Conservation (phyloP, 2,113 vertebrate species). For the Prinia subflava region DNA sequence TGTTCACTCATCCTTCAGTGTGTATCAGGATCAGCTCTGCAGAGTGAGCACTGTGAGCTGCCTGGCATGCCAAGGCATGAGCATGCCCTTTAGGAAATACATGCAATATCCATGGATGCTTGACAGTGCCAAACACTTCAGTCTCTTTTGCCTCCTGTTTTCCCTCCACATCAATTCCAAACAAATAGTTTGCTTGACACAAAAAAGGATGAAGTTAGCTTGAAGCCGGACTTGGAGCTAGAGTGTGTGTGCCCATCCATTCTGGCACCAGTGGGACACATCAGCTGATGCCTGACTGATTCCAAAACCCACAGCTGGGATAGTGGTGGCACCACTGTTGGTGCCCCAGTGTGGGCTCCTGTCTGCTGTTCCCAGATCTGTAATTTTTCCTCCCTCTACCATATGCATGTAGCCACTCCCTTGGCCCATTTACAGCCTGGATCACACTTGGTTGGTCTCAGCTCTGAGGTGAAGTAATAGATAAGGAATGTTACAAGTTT, state of each 20-base stretch:
- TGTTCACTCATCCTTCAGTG: background rate
- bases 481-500: background rate
- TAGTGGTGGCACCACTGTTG: rapidly evolving
- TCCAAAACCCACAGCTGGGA: background rate
- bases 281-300: background rate
- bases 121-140: background rate
- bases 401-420: background rate
- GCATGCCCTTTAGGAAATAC: background rate
- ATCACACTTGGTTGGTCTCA: background rate
- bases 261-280: background rate
- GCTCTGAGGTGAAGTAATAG: background rate
- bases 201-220: background rate
- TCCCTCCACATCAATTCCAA: background rate
- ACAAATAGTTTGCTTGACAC: background rate
- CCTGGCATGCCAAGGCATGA: background rate
- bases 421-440: background rate
- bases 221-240: background rate
- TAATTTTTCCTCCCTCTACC: background rate
- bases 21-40: background rate
- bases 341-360: background rate
- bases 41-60: background rate
- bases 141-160: background rate
- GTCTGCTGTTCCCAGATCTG: background rate
- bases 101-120: background rate
- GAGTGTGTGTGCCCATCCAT: background rate